A percentile compares a stretch with the other conserved stretches of the same genome.
Evolutionary conservation across 2,113 vertebrate genomes (phyloP).

Genomic region (Chaetodon auriga): DNA sequence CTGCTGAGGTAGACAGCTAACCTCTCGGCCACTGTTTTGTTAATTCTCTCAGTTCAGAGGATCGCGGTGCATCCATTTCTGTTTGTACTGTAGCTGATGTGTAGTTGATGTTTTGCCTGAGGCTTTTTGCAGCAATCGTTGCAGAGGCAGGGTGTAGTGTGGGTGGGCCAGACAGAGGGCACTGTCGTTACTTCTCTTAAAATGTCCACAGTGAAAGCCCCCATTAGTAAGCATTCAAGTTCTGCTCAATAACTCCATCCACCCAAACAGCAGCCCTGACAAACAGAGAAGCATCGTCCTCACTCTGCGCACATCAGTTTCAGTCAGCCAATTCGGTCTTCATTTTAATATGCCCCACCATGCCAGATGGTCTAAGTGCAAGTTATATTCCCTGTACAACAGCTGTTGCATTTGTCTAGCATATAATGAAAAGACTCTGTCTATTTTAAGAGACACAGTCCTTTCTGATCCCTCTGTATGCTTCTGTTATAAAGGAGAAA

Average conservation of each 20-base stretch:
- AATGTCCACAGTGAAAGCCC: conserved; percentile 61
- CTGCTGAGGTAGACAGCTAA: conserved; percentile 4
- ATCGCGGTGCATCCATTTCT: conserved; percentile 30
- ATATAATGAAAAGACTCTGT: conserved; percentile 74
- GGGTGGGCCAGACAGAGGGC: conserved; percentile 36
- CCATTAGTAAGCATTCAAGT: conserved; percentile 64
- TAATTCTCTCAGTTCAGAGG: conserved; percentile 38
- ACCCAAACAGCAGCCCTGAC: conserved; percentile 47
- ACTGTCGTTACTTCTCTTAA: conserved; percentile 39
- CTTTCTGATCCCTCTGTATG: conserved; percentile 45
- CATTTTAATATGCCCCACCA: conserved; percentile 67
- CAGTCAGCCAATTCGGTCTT: conserved; percentile 73
- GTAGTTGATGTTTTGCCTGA: conserved; percentile 37
- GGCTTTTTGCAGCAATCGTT: conserved; percentile 35
- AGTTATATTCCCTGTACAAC: conserved; percentile 76
- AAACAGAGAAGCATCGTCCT: conserved; percentile 45
- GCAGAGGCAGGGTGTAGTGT: conserved; percentile 19
- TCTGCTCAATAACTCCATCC: conserved; percentile 50
- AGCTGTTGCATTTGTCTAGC: conserved; percentile 75
- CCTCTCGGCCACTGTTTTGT: conserved; percentile 31
- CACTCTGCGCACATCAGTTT: conserved; percentile 61
- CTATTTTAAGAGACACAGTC: conserved; percentile 47
- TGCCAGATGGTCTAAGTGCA: conserved; percentile 81
- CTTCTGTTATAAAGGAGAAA: conserved; percentile 58
- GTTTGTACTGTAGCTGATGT: conserved; percentile 49